Conservation (phyloP, 2,797 vertebrate species). For the Macroramphosus scolopax region DNA sequence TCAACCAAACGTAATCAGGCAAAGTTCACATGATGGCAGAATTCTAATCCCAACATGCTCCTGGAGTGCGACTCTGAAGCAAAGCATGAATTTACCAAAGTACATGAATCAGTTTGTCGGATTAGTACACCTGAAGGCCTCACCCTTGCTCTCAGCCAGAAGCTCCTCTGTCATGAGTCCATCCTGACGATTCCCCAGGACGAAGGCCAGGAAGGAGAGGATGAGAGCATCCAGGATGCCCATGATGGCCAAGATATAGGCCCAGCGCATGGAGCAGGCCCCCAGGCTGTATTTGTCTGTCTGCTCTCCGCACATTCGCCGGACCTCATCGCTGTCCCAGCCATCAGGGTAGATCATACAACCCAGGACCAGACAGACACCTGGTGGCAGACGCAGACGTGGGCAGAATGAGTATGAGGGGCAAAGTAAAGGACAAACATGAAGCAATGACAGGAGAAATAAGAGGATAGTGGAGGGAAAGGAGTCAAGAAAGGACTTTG, state of each 20-base stretch:
- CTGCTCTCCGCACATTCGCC: conserved; percentile 90
- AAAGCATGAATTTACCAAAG: too few relatives aligned
- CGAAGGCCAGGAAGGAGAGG: conserved; percentile 94
- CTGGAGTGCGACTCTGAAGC: too few relatives aligned
- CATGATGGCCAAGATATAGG: conserved; percentile 95
- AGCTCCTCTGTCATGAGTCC: conserved; percentile 93
- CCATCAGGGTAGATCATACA: conserved; percentile 96
- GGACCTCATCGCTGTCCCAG: conserved; percentile 94
- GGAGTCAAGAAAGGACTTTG: conserved; percentile 1
- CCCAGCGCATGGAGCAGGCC: conserved; percentile 92
- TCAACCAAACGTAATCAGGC: too few relatives aligned
- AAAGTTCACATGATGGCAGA: neutral
- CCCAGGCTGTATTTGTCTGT: conserved; percentile 88
- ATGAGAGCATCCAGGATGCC: conserved; percentile 94
- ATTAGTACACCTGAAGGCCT: conserved; percentile 18
- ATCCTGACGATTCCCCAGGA: conserved; percentile 93
- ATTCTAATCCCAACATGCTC: too few relatives aligned
- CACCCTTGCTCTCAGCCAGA: conserved; percentile 92
- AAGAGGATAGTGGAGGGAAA: neutral
- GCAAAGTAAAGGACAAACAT: neutral
- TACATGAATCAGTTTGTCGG: too few relatives aligned
- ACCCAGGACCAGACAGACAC: conserved; percentile 91
- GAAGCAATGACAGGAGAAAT: neutral
- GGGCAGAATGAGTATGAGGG: neutral
- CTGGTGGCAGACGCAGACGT: conserved; percentile 57